These are phyloP conservation scores for Epizoanthus rinbou DNA, from an alignment of 92 coral and sea anemone genomes.

Conservation along the genomic window DNA sequence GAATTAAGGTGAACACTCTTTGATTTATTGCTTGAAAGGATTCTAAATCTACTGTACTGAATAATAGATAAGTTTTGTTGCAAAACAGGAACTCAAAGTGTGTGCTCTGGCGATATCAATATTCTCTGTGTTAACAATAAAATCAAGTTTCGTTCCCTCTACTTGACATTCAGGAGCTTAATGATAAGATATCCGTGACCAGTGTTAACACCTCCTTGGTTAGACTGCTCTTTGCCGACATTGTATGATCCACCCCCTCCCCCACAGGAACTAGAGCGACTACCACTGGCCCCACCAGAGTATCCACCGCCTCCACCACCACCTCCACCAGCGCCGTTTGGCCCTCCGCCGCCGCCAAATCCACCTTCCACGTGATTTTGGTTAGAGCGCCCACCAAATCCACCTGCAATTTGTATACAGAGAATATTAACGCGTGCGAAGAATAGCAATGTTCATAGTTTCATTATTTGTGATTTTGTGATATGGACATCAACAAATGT, in stretches of 20 bases:
- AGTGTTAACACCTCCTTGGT: constrained; percentile 74
- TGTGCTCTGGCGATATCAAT: too few species aligned
- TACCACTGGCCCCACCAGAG: constrained; percentile 96
- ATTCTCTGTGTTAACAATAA: too few species aligned
- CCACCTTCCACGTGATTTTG: constrained; percentile 87
- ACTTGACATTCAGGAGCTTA: constrained; percentile 72
- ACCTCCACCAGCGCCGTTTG: constrained; percentile 94
- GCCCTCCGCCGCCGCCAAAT: constrained; percentile 94
- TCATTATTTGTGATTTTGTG: neutral
- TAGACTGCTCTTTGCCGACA: constrained; percentile 71
- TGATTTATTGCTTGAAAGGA: too few species aligned
- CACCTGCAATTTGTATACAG: constrained; percentile 51
- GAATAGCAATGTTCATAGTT: neutral
- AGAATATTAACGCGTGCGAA: neutral
- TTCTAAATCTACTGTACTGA: too few species aligned
- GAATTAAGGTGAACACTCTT: too few species aligned
- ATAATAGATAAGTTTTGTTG: neutral
- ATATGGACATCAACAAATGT: too few species aligned
- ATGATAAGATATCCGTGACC: constrained; percentile 77
- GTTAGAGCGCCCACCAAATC: constrained; percentile 81
- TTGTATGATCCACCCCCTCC: constrained; percentile 92
- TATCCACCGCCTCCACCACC: constrained; percentile 95
- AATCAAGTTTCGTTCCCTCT: neutral
- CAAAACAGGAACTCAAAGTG: neutral
- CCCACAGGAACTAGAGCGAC: constrained; percentile 94